A percentile compares a stretch with the other conserved stretches of the same genome.
phyloP scores from a whole-genome alignment of 2,888 invertebrate genomes.

The Ferrisia virgata region DNA sequence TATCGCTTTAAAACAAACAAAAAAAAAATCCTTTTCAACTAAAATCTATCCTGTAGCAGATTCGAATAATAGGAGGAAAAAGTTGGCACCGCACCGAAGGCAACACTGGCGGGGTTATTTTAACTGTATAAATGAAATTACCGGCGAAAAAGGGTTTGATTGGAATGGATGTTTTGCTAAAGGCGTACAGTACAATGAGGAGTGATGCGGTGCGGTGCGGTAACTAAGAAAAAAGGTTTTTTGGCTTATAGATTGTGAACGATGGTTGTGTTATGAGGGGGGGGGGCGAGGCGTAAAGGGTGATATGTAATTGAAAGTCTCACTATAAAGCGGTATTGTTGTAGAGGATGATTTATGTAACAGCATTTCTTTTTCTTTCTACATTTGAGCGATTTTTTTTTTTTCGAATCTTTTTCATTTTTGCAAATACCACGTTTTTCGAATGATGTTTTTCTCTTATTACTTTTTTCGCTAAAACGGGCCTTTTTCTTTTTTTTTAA shows the following conservation, averaged over 20 bases:
- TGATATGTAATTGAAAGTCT: constrained; percentile 14
- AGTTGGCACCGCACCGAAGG: background rate
- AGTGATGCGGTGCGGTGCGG: background rate
- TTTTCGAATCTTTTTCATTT: background rate
- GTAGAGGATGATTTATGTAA: background rate
- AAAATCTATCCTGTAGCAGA: background rate
- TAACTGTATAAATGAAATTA: background rate
- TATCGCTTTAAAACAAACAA: no score
- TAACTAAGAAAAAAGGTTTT: background rate
- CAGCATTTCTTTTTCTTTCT: background rate
- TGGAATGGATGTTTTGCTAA: background rate
- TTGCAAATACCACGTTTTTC: constrained; percentile 5
- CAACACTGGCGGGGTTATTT: background rate
- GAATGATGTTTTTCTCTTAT: background rate
- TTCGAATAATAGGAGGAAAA: background rate
- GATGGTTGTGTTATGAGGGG: background rate
- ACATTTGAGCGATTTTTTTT: background rate
- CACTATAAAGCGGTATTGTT: background rate
- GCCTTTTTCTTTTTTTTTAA: background rate
- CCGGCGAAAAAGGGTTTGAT: background rate
- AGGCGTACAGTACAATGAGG: background rate
- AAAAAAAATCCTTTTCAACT: background rate
- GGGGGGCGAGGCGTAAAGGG: background rate
- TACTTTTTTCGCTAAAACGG: background rate
- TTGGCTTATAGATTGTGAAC: background rate